A percentile compares a stretch with the other conserved stretches of the same genome.
These are phyloP conservation scores for Cygnus atratus DNA, from an alignment of 2,113 vertebrate genomes.

Conservation along the genomic window DNA sequence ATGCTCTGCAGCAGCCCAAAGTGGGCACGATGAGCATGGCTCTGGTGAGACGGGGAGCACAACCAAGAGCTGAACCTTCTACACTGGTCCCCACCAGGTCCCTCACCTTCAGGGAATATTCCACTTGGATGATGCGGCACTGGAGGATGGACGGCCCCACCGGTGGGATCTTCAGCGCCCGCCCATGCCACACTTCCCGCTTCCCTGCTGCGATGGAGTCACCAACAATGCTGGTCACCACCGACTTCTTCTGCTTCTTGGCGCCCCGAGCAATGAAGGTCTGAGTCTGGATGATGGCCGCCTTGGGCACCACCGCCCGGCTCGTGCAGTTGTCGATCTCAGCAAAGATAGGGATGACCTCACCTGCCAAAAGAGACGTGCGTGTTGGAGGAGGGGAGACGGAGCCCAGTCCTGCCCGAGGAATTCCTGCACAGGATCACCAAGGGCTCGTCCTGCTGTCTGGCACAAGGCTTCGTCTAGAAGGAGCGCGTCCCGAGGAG, in stretches of 20 bases:
- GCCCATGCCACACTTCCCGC: constrained; percentile 89
- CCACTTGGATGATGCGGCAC: constrained; percentile 93
- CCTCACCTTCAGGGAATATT: constrained; percentile 91
- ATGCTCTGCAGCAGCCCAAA: background rate
- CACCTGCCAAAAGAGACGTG: constrained; percentile 75
- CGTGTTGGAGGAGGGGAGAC: rapidly evolving
- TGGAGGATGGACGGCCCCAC: constrained; percentile 93
- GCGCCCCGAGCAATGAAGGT: constrained; percentile 92
- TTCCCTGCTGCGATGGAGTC: constrained; percentile 81
- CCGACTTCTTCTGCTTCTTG: constrained; percentile 88
- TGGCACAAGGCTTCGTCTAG: background rate
- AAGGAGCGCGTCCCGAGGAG: background rate
- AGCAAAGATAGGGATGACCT: constrained; percentile 92
- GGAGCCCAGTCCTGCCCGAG: background rate
- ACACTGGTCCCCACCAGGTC: rapidly evolving
- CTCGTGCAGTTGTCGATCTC: constrained; percentile 93
- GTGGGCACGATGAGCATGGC: rapidly evolving
- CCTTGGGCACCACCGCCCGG: constrained; percentile 86
- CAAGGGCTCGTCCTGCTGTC: rapidly evolving
- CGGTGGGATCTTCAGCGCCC: constrained; percentile 90
- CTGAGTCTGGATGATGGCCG: constrained; percentile 92
- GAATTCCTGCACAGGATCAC: background rate
- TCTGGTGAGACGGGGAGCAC: background rate
- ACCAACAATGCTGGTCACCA: constrained; percentile 87
- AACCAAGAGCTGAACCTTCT: rapidly evolving